A percentile compares a stretch with the other conserved stretches of the same genome.
phyloP scores from a whole-genome alignment of 2,113 vertebrate species.

The Callionymus lyra region DNA sequence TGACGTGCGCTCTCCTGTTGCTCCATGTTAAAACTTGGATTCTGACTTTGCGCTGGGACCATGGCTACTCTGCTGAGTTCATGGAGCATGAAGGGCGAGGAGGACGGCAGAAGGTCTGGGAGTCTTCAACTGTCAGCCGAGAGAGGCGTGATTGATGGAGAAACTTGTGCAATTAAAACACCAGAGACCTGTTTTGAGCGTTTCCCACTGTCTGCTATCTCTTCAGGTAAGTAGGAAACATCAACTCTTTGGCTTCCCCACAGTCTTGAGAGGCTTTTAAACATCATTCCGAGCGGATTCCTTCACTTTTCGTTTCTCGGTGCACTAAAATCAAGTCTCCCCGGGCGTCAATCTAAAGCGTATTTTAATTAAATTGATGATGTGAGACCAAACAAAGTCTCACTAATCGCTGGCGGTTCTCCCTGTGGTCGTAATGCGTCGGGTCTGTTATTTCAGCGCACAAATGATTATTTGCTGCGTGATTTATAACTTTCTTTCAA shows the following conservation, averaged over 20 bases:
- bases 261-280: too few relatives aligned
- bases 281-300: too few relatives aligned
- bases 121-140: conserved; percentile 52
- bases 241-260: not conserved
- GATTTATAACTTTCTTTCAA: conserved; percentile 46
- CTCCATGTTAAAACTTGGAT: too few relatives aligned
- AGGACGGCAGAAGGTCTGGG: conserved; percentile 23
- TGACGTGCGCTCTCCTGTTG: too few relatives aligned
- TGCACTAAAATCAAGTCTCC: conserved; percentile 27
- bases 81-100: conserved; percentile 56
- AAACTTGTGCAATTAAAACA: conserved; percentile 44
- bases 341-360: conserved; percentile 44
- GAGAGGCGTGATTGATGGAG: conserved; percentile 39
- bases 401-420: conserved; percentile 46
- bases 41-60: conserved; percentile 11
- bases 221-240: conserved; percentile 22
- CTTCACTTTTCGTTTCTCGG: too few relatives aligned
- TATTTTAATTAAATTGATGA: conserved; percentile 64
- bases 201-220: conserved; percentile 15
- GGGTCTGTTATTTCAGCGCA: conserved; percentile 41
- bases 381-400: conserved; percentile 57
- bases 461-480: conserved; percentile 50
- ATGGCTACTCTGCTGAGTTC: conserved; percentile 21
- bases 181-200: conserved; percentile 14
- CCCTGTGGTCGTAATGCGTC: conserved; percentile 48